These are phyloP conservation scores for Narcine bancroftii DNA, from an alignment of 2,113 vertebrate genomes.

Conservation along the genomic window DNA sequence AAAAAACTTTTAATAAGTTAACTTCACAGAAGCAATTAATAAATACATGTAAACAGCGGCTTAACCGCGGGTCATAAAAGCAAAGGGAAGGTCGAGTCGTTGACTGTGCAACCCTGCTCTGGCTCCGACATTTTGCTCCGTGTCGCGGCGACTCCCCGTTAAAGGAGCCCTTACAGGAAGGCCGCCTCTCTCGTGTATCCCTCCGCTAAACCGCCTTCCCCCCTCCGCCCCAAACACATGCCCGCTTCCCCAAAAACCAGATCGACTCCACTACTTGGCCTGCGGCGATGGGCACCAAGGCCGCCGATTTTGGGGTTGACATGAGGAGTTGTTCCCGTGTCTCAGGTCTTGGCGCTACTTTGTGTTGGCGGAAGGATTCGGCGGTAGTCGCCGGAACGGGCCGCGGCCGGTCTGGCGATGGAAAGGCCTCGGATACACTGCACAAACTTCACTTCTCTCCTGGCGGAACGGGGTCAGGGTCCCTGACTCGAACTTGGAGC, in stretches of 20 bases:
- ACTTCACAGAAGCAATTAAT: slow-evolving; percentile 35
- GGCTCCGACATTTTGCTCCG: slow-evolving; percentile 29
- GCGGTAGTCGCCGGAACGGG: not conserved
- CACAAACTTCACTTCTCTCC: no score
- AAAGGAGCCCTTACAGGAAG: slow-evolving; percentile 2
- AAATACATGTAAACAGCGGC: slow-evolving; percentile 31
- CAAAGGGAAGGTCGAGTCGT: slow-evolving; percentile 7
- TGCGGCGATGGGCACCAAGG: not conserved
- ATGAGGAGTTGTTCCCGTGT: not conserved
- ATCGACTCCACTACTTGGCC: no score
- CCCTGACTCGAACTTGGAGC: no score
- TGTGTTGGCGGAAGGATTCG: not conserved
- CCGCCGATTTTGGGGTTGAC: not conserved
- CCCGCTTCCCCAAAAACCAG: no score
- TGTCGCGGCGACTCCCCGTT: slow-evolving; percentile 18
- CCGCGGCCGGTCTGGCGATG: no score
- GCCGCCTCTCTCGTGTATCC: not conserved
- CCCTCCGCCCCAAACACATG: not conserved
- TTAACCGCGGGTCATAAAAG: slow-evolving; percentile 31
- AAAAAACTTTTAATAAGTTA: slow-evolving; percentile 35
- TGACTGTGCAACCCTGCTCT: not conserved
- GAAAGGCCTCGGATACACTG: no score
- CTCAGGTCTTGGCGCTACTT: not conserved
- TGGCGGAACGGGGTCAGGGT: no score
- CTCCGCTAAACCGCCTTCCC: slow-evolving; percentile 25